Evolutionary conservation across 2,113 vertebrate species (phyloP).

Genomic region (Panurus biarmicus): DNA sequence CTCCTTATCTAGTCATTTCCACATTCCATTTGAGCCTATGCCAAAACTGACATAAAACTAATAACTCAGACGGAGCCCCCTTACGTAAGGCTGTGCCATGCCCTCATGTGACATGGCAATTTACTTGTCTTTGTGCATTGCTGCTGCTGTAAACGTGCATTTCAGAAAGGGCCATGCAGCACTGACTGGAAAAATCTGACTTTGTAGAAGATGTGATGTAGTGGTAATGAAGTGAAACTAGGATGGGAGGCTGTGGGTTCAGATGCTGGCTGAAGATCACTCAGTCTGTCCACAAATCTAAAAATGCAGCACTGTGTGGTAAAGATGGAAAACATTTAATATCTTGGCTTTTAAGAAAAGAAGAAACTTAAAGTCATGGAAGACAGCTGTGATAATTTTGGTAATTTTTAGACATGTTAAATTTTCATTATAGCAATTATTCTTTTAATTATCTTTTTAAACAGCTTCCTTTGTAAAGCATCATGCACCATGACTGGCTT

Average conservation of each 20-base stretch:
- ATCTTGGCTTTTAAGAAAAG: conserved; percentile 42
- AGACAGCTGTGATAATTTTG: conserved; percentile 29
- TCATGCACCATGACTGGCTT: neutral
- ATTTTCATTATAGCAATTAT: conserved; percentile 10
- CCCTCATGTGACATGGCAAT: neutral
- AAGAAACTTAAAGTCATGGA: conserved; percentile 45
- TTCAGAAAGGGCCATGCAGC: conserved; percentile 20
- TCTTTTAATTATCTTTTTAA: conserved; percentile 27
- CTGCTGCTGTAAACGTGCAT: conserved; percentile 33
- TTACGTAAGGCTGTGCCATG: neutral
- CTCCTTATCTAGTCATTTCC: neutral
- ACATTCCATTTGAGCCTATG: neutral
- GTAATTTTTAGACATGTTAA: neutral
- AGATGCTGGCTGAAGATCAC: conserved; percentile 55
- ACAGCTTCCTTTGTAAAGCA: neutral
- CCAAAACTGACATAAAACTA: neutral
- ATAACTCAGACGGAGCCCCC: neutral
- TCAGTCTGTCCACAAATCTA: conserved; percentile 60
- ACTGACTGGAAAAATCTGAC: conserved; percentile 19
- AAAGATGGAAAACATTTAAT: conserved; percentile 59
- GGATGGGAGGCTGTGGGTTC: conserved; percentile 23
- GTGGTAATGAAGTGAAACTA: conserved; percentile 24
- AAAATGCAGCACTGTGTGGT: conserved; percentile 47
- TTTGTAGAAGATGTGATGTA: neutral
- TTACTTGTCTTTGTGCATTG: neutral